phyloP scores from a whole-genome alignment of 2,113 vertebrate genomes.

The Polyodon spathula region DNA sequence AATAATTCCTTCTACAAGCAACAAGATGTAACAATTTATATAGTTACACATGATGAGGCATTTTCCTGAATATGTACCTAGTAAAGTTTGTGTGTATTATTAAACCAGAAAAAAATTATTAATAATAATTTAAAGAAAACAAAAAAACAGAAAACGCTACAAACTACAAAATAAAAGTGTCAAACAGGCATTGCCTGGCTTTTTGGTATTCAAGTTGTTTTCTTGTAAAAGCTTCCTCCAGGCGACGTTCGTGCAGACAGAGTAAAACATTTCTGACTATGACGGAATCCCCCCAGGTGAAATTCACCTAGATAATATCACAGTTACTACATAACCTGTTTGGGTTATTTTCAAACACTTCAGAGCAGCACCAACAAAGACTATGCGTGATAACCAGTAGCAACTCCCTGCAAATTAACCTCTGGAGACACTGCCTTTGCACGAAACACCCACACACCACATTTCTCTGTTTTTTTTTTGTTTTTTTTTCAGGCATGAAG shows the following conservation, averaged over 20 bases:
- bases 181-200: constrained; percentile 10
- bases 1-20: constrained; percentile 1
- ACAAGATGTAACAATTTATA: constrained; percentile 8
- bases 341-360: constrained; percentile 52
- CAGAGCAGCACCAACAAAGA: constrained; percentile 34
- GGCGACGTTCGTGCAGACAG: constrained; percentile 45
- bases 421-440: constrained; percentile 28
- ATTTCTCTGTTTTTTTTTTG: constrained; percentile 7
- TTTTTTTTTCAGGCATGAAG: background rate
- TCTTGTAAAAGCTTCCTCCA: constrained; percentile 39
- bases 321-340: constrained; percentile 48
- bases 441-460: constrained; percentile 17
- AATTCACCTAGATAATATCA: constrained; percentile 53
- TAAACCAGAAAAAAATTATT: constrained; percentile 9
- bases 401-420: constrained; percentile 31
- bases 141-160: background rate
- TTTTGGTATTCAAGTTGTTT: constrained; percentile 29
- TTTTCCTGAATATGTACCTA: background rate
- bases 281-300: constrained; percentile 46
- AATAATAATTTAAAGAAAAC: background rate
- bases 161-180: constrained; percentile 9
- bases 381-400: constrained; percentile 24
- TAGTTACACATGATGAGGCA: constrained; percentile 10
- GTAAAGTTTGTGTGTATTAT: constrained; percentile 2
- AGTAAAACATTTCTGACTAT: constrained; percentile 44